Evolutionary conservation across 2,113 vertebrate genomes (phyloP), one percentile per base, ranked within the genome.

Genomic region (Pseudolaguvia tuberculata): DNA sequence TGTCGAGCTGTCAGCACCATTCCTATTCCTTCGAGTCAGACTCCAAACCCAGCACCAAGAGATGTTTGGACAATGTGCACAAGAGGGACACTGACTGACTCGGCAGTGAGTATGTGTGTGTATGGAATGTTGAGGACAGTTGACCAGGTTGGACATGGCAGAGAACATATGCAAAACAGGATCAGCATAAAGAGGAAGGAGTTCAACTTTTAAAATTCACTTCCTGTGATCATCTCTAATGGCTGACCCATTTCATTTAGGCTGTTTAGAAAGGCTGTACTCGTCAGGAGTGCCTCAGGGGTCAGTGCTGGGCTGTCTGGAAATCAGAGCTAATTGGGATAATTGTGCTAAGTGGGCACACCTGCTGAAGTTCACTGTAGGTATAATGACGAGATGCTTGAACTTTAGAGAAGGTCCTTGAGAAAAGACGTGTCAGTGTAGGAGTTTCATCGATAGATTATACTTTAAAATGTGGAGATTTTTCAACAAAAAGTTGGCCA

Each of bases 1-100:
- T 0, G 58, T 20, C 21, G 18, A 45, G 73, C 17, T 42, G 51
- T 75, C 73, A 65, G 3, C 73, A 48, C 62, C 31, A 56, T 66
- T 67, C 35, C 73, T 9, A 0, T 11, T 7, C 29, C 25, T 75
- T 75, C 48, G 29, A 27, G 31, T 57, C 63, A 75, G 61, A 23
- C 51, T 56, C 12, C 52, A 75, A 27, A 57, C 8, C 39, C 52
- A 31, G 23, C 62, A 9, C 15, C 17, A 51, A 17, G 29, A 47
- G 47, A 11, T 1, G 13, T n/a, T 15, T 20, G 35, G 50, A 55
- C 15, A 55, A 5, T 21, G 14, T 5, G 52, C 62, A 23, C 23
- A 35, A n/a, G 51, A 31, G 39, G 15, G 39, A 68, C 39, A 25
- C 23, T 57, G 14, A 47, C 52, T 50, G 15, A 48, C 20, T 48